Conservation (phyloP, 2,113 vertebrate genomes). For the Tamias sibiricus region DNA sequence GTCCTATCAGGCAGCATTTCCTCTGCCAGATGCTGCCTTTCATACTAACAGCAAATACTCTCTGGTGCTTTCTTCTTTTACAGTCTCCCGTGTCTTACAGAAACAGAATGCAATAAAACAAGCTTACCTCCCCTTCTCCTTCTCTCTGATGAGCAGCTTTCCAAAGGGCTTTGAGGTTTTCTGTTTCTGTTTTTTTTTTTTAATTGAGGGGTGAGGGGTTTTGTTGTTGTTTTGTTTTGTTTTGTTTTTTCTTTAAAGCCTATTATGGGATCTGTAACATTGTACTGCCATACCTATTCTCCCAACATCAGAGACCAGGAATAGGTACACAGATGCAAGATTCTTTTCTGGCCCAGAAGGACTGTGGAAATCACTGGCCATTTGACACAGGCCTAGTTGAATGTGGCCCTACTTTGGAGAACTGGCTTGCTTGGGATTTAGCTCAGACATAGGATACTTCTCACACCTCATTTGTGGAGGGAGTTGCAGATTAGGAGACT, state of each 20-base stretch:
- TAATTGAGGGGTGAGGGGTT: background rate
- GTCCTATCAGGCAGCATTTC: constrained; percentile 68
- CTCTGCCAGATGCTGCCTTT: constrained; percentile 76
- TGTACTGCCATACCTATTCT: background rate
- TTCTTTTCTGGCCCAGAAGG: background rate
- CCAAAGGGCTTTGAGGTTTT: background rate
- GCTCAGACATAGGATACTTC: background rate
- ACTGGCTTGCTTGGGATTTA: background rate
- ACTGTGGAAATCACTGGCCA: background rate
- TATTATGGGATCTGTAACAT: constrained; percentile 50
- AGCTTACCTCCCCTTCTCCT: background rate
- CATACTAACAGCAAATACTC: constrained; percentile 58
- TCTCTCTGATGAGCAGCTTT: constrained; percentile 46
- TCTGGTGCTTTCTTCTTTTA: constrained; percentile 57
- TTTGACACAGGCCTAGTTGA: background rate
- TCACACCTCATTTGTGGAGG: constrained; percentile 49
- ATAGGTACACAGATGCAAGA: background rate
- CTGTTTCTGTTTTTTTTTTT: background rate
- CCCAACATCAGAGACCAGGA: background rate
- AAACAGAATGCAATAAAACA: constrained; percentile 59
- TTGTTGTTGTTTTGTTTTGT: background rate
- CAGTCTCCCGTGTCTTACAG: constrained; percentile 61
- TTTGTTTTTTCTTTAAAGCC: background rate
- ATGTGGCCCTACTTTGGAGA: background rate
- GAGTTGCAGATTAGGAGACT: background rate